These are phyloP conservation scores for Antidorcas marsupialis DNA, from an alignment of 2,113 vertebrate species.

Conservation along the genomic window DNA sequence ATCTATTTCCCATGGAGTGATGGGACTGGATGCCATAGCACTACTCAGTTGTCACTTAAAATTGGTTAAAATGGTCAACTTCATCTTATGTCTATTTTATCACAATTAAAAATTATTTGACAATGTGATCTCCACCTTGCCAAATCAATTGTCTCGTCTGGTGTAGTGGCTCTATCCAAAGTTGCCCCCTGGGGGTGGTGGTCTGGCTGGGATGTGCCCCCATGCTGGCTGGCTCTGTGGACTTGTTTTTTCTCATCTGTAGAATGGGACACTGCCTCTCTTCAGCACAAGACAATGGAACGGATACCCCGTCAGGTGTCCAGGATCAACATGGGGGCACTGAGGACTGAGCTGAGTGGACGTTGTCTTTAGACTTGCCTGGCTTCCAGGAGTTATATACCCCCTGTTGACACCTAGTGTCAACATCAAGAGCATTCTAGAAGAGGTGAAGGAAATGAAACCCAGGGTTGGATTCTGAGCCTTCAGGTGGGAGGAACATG, in stretches of 20 bases:
- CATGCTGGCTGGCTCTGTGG: fast-evolving
- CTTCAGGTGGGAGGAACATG: not conserved
- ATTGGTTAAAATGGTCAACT: not conserved
- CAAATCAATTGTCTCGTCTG: not conserved
- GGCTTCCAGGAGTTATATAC: not conserved
- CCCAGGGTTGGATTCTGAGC: not conserved
- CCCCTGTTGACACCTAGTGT: not conserved
- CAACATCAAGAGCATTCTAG: not conserved
- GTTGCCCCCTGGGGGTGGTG: fast-evolving
- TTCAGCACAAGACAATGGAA: fast-evolving
- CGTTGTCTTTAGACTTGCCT: fast-evolving
- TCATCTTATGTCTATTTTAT: not conserved
- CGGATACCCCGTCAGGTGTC: too few relatives aligned
- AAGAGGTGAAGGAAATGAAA: not conserved
- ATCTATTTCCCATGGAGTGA: too few relatives aligned
- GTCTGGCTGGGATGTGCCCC: not conserved
- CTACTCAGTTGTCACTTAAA: not conserved
- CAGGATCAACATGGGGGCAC: too few relatives aligned
- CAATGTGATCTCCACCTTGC: not conserved
- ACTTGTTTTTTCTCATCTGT: not conserved
- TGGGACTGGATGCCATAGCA: not conserved
- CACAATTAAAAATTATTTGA: not conserved
- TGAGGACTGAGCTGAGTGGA: not conserved
- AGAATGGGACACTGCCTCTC: not conserved
- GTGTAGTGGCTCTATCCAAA: not conserved